Percentiles rank a stretch among this genome's conserved stretches.
These are phyloP conservation scores for Zoanthus sociatus DNA, from an alignment of 92 coral and sea anemone species.

Conservation along the genomic window DNA sequence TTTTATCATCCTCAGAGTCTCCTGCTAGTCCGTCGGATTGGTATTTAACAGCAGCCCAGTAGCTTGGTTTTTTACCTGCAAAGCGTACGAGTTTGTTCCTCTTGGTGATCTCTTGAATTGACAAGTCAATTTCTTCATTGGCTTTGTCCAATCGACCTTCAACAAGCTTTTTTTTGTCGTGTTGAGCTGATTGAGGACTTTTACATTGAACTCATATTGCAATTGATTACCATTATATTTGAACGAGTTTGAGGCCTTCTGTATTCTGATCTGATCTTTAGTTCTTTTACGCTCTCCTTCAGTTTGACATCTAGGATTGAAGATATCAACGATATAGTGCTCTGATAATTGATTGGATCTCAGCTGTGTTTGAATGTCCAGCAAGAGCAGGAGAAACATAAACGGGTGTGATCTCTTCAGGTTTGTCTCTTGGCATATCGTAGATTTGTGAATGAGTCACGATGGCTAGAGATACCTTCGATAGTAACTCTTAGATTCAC, in stretches of 20 bases:
- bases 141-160: conserved; percentile 40
- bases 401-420: neutral
- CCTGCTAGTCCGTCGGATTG: conserved; percentile 61
- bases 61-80: conserved; percentile 56
- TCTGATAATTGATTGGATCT: neutral
- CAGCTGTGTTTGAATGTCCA: neutral
- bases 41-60: conserved; percentile 59
- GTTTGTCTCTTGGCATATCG: neutral
- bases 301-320: conserved; percentile 3
- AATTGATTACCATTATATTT: conserved; percentile 51
- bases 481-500: no score
- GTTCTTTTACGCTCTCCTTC: neutral
- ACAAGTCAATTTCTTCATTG: conserved; percentile 25
- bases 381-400: conserved; percentile 1
- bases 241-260: conserved; percentile 51
- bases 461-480: no score
- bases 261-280: conserved; percentile 42
- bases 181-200: conserved; percentile 35
- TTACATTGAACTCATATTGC: conserved; percentile 55
- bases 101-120: conserved; percentile 22
- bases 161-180: conserved; percentile 2
- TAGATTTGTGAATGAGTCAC: neutral
- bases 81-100: conserved; percentile 57
- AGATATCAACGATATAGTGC: neutral
- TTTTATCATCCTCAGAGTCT: conserved; percentile 54